Base-by-base conservation (phyloP, 92 coral and sea anemone genomes). In the Blastomussa wellsi region DNA sequence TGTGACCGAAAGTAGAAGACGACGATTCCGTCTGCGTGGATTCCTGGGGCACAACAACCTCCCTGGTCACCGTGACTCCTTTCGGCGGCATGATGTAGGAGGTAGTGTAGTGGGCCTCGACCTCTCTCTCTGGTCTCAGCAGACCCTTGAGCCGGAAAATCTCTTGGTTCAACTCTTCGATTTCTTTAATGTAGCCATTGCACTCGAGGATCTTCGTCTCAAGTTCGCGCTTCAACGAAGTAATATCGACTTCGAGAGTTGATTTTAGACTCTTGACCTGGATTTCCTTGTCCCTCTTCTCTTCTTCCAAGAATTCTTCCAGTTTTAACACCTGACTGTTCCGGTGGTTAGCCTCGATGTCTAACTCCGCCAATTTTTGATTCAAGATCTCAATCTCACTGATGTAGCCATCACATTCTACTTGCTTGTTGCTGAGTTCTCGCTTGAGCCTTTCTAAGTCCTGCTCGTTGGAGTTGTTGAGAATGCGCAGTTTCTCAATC, bases 381-480 rank as follows among this genome's bases (percentile, higher is more conserved):
- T 90, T 94, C 73, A 94, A 82, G 41, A 90, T 90, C 88, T 94
- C 90, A 70, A 94, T 92, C 86, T 94, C 98, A 37, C 62, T 71
- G 72, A 94, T 94, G 48, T 94, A 94, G 12, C 98, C 99, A 64
- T 93, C 90, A 77, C 96, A 90, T 84, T 97, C 95, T 33, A 92
- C 86, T 39, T 68, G 80, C 76, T 89, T 92, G 83, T 85, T 94
- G 41, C 85, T 88, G 24, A 95, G 74, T 48, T 97, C 98, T 35
- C 99, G 93, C 79, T 97, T 97, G 20, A 94, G 91, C 82, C 93
- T 93, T 44, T 95, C 99, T 22, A 95, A 91, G 70, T 97, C 99
- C 67, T 97, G 98, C 81, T 97, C 99, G 72, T 91, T 95, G 64
- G 98, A 79, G 68, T 84, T 97, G 94, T 95, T 97, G 28, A 95